phyloP scores from a whole-genome alignment of 1,140 invertebrate genomes.

The Yoshiicerus persimilis region DNA sequence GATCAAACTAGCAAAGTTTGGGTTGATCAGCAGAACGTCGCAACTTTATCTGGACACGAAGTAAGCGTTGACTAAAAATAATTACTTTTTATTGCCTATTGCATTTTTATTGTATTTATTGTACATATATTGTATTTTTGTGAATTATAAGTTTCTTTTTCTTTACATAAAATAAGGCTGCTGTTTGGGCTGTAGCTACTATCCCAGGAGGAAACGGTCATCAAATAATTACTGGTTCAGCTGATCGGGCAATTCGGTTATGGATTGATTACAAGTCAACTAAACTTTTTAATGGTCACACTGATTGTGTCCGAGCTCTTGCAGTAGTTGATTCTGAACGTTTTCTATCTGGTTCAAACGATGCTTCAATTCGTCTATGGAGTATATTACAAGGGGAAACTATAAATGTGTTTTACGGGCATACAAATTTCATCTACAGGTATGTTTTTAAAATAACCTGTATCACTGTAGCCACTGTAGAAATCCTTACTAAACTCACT shows the following conservation, averaged over 20 bases:
- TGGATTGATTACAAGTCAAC: slow-evolving; percentile 62
- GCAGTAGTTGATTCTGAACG: slow-evolving; percentile 66
- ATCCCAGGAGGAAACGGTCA: slow-evolving; percentile 58
- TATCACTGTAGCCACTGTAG: no score
- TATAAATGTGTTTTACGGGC: slow-evolving; percentile 74
- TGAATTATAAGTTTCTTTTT: no score
- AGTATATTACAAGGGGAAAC: slow-evolving; percentile 71
- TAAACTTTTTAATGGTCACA: slow-evolving; percentile 65
- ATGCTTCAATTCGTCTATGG: slow-evolving; percentile 82
- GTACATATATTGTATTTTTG: slow-evolving; percentile 17
- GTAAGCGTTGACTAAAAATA: neutral
- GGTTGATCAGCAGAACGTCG: slow-evolving; percentile 60
- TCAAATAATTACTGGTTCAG: slow-evolving; percentile 78
- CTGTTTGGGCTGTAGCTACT: slow-evolving; percentile 83
- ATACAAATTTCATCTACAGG: slow-evolving; percentile 67
- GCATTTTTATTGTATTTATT: neutral
- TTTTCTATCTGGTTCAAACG: slow-evolving; percentile 88
- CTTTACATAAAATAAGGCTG: slow-evolving; percentile 60
- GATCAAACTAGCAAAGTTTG: slow-evolving; percentile 83
- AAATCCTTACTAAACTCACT: neutral
- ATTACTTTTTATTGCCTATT: no score
- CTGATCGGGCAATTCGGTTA: slow-evolving; percentile 85
- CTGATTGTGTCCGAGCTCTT: slow-evolving; percentile 84
- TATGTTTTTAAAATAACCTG: slow-evolving; percentile 29
- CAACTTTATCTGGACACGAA: slow-evolving; percentile 72